Percentiles rank a stretch among this genome's conserved stretches.
phyloP scores from a whole-genome alignment of 2,888 invertebrate species.

The Molanna angustata region DNA sequence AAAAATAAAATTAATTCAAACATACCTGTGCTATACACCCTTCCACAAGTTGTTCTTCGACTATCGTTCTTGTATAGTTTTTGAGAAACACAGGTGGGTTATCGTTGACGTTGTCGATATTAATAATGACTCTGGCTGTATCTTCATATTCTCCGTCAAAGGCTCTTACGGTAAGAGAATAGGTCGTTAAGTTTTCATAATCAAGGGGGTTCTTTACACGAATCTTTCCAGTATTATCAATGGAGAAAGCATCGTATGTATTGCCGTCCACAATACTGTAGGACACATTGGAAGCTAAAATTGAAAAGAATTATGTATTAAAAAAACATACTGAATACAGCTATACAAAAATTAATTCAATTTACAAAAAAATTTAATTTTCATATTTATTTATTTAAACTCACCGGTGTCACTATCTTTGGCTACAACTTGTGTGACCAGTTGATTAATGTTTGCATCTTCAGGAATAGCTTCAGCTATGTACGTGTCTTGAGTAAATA shows the following conservation, averaged over 20 bases:
- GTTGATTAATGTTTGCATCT: conserved; percentile 77
- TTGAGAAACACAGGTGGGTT: conserved; percentile 83
- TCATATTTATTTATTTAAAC: conserved; percentile 9
- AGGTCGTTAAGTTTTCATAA: conserved; percentile 82
- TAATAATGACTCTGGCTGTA: conserved; percentile 78
- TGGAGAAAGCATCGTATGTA: conserved; percentile 79
- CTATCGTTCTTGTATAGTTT: conserved; percentile 69
- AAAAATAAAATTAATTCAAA: conserved; percentile 20
- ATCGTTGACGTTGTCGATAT: conserved; percentile 89
- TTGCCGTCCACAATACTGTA: conserved; percentile 90
- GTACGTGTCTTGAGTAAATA: conserved; percentile 75
- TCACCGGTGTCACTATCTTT: conserved; percentile 79
- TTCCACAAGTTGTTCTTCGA: conserved; percentile 68
- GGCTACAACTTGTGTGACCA: conserved; percentile 86
- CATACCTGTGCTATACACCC: conserved; percentile 68
- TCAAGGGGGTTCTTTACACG: conserved; percentile 74
- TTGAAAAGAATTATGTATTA: background rate
- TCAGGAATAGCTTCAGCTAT: conserved; percentile 75
- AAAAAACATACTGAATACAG: conserved; percentile 17
- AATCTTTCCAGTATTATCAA: conserved; percentile 82
- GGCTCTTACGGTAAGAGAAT: conserved; percentile 78
- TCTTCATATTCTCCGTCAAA: conserved; percentile 83
- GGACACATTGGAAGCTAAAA: conserved; percentile 70
- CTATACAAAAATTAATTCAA: conserved; percentile 8
- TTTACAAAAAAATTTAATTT: too few species aligned